Conservation (phyloP, 2,113 vertebrate genomes). For the Phyllostomus discolor region DNA sequence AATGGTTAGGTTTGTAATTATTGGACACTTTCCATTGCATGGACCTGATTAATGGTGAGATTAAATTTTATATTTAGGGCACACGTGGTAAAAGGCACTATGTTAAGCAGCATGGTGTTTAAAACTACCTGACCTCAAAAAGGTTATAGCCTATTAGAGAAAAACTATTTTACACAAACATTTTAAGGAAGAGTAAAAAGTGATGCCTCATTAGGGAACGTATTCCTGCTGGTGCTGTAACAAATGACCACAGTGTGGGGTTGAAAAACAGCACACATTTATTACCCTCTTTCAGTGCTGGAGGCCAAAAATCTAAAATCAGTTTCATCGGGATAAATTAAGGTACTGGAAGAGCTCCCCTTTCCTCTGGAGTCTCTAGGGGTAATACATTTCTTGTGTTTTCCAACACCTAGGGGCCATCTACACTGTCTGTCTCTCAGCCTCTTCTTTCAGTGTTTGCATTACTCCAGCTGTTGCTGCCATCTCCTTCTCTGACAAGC, state of each 20-base stretch:
- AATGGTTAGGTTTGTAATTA: background rate
- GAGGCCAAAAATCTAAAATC: background rate
- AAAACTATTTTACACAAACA: background rate
- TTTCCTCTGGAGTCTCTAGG: background rate
- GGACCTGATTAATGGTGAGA: background rate
- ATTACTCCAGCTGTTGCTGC: fast-evolving
- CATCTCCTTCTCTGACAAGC: background rate
- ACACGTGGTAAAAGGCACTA: background rate
- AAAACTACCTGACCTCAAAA: background rate
- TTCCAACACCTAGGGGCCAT: background rate
- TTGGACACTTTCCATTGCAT: background rate
- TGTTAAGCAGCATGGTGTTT: background rate
- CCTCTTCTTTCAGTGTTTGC: background rate
- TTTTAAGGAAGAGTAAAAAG: background rate
- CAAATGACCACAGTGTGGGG: background rate
- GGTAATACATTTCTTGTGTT: background rate
- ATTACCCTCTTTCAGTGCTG: background rate
- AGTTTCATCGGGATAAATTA: background rate
- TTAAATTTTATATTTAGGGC: background rate
- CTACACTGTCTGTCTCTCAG: background rate
- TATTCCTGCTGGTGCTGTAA: background rate
- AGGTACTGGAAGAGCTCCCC: background rate
- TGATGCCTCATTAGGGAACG: background rate
- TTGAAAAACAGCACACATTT: background rate
- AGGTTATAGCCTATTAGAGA: background rate